Conservation (phyloP, 2,113 vertebrate species). For the Calypte anna region DNA sequence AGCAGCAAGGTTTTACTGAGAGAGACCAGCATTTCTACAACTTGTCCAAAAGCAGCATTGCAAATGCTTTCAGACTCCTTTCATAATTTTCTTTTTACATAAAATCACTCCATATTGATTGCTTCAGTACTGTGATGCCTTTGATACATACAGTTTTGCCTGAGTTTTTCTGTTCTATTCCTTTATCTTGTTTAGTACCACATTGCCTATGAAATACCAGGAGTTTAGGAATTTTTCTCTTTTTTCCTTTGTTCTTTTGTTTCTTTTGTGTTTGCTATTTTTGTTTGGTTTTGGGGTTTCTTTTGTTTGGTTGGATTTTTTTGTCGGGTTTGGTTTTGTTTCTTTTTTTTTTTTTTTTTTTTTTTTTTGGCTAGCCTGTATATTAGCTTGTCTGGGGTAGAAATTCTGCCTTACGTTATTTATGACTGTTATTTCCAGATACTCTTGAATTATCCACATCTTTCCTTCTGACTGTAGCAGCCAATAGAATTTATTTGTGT, state of each 20-base stretch:
- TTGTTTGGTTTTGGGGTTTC: no score
- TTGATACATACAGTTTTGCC: background rate
- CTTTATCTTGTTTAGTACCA: background rate
- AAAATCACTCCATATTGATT: background rate
- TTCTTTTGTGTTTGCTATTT: background rate
- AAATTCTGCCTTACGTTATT: background rate
- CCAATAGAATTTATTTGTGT: background rate
- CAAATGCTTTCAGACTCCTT: background rate
- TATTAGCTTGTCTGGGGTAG: background rate
- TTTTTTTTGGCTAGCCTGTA: background rate
- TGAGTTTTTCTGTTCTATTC: background rate
- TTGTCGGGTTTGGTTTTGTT: no score
- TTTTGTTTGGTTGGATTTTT: no score
- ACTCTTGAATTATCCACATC: background rate
- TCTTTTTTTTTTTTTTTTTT: no score
- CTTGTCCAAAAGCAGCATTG: background rate
- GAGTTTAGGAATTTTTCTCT: background rate
- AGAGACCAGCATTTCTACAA: background rate
- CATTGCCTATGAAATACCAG: background rate
- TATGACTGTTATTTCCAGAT: background rate
- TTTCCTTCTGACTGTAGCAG: background rate
- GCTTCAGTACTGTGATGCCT: background rate
- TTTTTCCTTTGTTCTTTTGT: background rate
- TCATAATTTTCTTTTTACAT: background rate
- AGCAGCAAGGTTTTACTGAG: background rate